Conservation (phyloP, 2,797 vertebrate species). For the Melopsittacus undulatus region DNA sequence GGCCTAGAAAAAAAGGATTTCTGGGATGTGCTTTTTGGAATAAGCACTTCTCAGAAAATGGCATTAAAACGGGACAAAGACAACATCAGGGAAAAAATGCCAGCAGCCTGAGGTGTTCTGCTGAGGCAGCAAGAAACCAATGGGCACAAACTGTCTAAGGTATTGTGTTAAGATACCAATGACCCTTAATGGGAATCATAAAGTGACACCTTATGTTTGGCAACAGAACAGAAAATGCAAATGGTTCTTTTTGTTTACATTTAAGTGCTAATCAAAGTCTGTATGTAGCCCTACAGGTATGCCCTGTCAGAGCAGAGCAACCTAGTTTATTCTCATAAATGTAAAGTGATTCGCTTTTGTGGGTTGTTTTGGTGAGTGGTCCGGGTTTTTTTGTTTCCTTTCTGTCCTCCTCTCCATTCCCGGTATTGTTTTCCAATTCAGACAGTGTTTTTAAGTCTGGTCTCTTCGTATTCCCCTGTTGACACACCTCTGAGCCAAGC, state of each 20-base stretch:
- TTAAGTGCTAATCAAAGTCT: slow-evolving; percentile 74
- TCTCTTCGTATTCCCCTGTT: slow-evolving; percentile 44
- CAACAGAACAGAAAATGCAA: slow-evolving; percentile 76
- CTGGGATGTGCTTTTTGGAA: slow-evolving; percentile 27
- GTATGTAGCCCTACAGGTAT: slow-evolving; percentile 27
- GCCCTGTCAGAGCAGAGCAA: slow-evolving; percentile 62
- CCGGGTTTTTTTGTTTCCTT: background rate
- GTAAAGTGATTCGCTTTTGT: background rate
- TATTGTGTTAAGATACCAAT: slow-evolving; percentile 57
- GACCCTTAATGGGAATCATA: slow-evolving; percentile 71
- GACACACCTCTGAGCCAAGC: slow-evolving; percentile 28
- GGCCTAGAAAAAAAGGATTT: slow-evolving; percentile 42
- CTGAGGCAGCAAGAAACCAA: slow-evolving; percentile 77
- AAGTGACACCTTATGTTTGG: slow-evolving; percentile 70
- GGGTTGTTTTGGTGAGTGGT: background rate
- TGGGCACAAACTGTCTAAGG: slow-evolving; percentile 63
- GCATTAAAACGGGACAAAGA: slow-evolving; percentile 75
- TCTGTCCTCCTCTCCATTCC: background rate
- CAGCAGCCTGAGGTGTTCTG: slow-evolving; percentile 80
- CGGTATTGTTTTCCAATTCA: slow-evolving; percentile 39
- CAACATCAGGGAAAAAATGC: slow-evolving; percentile 78
- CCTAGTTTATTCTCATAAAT: slow-evolving; percentile 56
- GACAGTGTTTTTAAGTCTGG: slow-evolving; percentile 39
- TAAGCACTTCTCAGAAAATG: slow-evolving; percentile 71
- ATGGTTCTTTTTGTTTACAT: slow-evolving; percentile 69